Evolutionary conservation across 1,140 invertebrate genomes (phyloP).

Genomic region (Musca vetustissima): DNA sequence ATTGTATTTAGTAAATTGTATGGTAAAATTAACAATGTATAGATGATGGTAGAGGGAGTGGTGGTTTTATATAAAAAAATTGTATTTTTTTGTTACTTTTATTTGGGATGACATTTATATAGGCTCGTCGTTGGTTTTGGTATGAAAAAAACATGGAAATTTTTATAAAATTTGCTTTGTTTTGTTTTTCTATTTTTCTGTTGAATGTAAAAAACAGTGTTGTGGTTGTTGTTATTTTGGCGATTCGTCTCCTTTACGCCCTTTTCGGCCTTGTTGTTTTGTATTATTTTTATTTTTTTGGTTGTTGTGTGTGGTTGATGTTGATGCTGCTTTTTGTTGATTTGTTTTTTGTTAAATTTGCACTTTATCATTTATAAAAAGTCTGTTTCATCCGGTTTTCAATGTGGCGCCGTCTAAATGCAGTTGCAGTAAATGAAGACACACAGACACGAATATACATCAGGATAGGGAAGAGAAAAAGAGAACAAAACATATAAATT

Average conservation of each 20-base stretch:
- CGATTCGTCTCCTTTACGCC: slow-evolving; percentile 27
- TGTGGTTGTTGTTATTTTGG: slow-evolving; percentile 30
- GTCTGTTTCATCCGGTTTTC: slow-evolving; percentile 30
- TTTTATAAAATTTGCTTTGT: no score
- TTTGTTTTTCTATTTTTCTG: slow-evolving; percentile 39
- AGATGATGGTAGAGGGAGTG: no score
- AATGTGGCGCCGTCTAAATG: slow-evolving; percentile 54
- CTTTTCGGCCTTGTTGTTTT: slow-evolving; percentile 36
- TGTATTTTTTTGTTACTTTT: no score
- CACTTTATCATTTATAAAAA: slow-evolving; percentile 33
- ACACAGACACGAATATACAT: slow-evolving; percentile 5
- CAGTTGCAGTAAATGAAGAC: slow-evolving; percentile 14
- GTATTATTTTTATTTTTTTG: no score
- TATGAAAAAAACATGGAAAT: no score
- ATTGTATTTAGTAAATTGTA: no score
- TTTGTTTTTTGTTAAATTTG: slow-evolving; percentile 29
- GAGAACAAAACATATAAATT: background rate
- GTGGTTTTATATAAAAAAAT: no score
- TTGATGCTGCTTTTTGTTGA: no score
- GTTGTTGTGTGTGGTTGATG: slow-evolving; percentile 20
- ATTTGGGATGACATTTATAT: no score
- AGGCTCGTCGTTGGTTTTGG: no score
- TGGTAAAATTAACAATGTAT: no score
- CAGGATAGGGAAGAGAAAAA: background rate
- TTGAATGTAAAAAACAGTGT: slow-evolving; percentile 18